Percentiles rank a stretch among this genome's conserved stretches.
phyloP scores from a whole-genome alignment of 2,888 invertebrate genomes.

The Mantis religiosa region DNA sequence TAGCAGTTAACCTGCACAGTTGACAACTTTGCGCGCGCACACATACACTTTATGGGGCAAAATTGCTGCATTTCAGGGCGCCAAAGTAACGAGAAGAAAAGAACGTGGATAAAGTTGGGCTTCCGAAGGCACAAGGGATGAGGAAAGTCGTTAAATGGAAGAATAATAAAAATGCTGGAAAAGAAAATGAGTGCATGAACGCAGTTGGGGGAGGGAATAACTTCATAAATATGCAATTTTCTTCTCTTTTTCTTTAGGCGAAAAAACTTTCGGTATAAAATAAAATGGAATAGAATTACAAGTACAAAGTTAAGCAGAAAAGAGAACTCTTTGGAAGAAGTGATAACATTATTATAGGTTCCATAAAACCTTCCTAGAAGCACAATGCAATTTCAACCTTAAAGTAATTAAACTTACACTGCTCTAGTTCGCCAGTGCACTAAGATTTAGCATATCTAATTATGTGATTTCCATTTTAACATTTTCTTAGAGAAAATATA shows the following conservation, averaged over 20 bases:
- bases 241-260: constrained; percentile 19
- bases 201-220: constrained; percentile 27
- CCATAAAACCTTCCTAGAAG: not conserved
- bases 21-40: constrained; percentile 22
- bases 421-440: no score
- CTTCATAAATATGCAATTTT: constrained; percentile 33
- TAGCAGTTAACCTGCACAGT: constrained; percentile 26
- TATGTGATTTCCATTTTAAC: no score
- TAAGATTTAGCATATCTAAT: no score
- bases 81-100: constrained; percentile 15
- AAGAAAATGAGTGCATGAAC: constrained; percentile 30
- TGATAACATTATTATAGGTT: not conserved
- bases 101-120: constrained; percentile 14
- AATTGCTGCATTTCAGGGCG: constrained; percentile 25
- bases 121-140: not conserved
- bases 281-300: constrained; percentile 27
- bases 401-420: not conserved
- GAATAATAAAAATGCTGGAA: constrained; percentile 30
- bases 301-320: not conserved
- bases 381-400: not conserved
- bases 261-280: constrained; percentile 20
- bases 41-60: constrained; percentile 25
- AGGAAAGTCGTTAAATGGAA: constrained; percentile 29
- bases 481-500: no score
- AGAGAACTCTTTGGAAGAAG: not conserved